phyloP scores from a whole-genome alignment of 2,113 vertebrate species.

The Campylomormyrus numenius region DNA sequence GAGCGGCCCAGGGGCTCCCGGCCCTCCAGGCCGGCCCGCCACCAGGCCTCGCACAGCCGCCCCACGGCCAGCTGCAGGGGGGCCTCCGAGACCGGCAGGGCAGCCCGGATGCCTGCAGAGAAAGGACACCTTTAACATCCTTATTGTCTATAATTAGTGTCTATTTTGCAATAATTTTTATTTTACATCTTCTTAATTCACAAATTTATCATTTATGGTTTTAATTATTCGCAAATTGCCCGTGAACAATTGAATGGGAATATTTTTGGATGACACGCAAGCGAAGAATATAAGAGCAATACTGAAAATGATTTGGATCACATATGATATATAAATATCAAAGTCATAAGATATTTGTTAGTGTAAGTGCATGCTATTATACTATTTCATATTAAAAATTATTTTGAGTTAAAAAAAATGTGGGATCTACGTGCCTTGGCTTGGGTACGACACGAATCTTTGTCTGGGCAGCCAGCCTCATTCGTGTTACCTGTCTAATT shows the following conservation, averaged over 20 bases:
- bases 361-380: too few species aligned
- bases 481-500: not conserved
- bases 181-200: not conserved
- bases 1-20: conserved; percentile 79
- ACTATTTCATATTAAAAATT: not conserved
- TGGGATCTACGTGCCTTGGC: not conserved
- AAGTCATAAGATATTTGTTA: not conserved
- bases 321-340: not conserved
- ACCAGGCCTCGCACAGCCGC: conserved; percentile 73
- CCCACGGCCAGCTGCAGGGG: conserved; percentile 59
- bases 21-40: conserved; percentile 76
- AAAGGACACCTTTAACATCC: conserved; percentile 2
- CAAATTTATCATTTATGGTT: not conserved
- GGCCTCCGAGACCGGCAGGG: conserved; percentile 59
- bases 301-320: not conserved
- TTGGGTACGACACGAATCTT: not conserved
- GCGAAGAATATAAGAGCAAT: not conserved
- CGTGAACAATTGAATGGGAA: not conserved
- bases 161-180: not conserved
- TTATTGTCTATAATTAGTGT: not conserved
- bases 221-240: not conserved
- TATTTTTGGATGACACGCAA: not conserved
- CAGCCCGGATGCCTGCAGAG: conserved; percentile 64
- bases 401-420: not conserved
- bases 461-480: not conserved